phyloP scores from a whole-genome alignment of 2,888 invertebrate genomes.

The Lucinisca nassula region DNA sequence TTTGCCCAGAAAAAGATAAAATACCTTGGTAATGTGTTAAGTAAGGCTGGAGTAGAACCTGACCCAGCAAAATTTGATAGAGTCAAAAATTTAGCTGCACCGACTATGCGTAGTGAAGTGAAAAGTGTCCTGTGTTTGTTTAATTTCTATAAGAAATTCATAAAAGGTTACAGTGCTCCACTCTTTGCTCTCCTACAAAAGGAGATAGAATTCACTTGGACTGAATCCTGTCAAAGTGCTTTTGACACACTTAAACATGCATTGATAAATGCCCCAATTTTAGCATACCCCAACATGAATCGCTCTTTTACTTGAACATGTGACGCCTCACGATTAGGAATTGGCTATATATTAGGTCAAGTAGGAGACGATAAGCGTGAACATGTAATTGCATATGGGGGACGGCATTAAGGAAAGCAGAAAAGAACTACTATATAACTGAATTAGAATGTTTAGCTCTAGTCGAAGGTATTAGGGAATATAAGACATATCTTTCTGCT shows the following conservation, averaged over 20 bases:
- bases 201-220: not conserved
- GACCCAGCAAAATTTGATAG: constrained; percentile 45
- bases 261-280: not conserved
- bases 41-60: constrained; percentile 41
- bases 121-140: constrained; percentile 27
- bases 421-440: not conserved
- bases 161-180: not conserved
- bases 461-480: not conserved
- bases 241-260: not conserved
- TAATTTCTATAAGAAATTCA: not conserved
- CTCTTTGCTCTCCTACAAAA: not conserved
- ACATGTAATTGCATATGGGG: not conserved
- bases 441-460: not conserved
- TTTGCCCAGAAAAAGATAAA: constrained; percentile 44
- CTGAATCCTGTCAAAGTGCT: not conserved
- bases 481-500: not conserved
- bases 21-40: constrained; percentile 42
- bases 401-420: not conserved
- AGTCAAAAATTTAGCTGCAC: not conserved
- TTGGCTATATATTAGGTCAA: not conserved
- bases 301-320: not conserved
- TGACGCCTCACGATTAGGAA: not conserved
- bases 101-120: constrained; percentile 6
- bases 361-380: not conserved
- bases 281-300: not conserved